Conservation (phyloP, 2,888 invertebrate genomes). For the Melinaea marsaeus region DNA sequence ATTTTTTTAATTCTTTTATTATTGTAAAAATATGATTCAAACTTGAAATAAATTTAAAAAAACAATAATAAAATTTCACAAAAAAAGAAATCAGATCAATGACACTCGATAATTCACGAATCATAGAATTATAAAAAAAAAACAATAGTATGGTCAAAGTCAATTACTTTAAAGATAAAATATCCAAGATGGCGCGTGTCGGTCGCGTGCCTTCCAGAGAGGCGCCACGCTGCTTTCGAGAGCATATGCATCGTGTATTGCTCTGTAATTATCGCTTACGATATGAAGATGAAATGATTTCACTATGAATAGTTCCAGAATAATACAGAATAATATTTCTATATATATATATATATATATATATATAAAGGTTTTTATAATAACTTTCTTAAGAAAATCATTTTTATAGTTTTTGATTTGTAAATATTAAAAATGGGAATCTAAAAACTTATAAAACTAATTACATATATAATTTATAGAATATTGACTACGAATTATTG, state of each 20-base stretch:
- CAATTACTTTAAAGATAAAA: constrained; percentile 24
- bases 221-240: constrained; percentile 64
- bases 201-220: constrained; percentile 55
- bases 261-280: constrained; percentile 33
- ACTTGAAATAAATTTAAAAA: not conserved
- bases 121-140: constrained; percentile 28
- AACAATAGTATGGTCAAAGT: constrained; percentile 29
- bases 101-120: constrained; percentile 9
- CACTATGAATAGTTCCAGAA: not conserved
- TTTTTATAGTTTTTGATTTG: too few species aligned
- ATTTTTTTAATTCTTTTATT: too few species aligned
- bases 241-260: constrained; percentile 58
- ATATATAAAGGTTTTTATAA: too few species aligned
- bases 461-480: too few species aligned
- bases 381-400: too few species aligned
- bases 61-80: not conserved
- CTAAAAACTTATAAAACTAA: too few species aligned
- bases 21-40: too few species aligned
- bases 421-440: too few species aligned
- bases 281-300: constrained; percentile 1
- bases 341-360: too few species aligned
- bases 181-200: constrained; percentile 49
- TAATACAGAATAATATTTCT: too few species aligned
- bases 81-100: constrained; percentile 10
- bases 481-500: too few species aligned